Base-by-base conservation (phyloP, 2,113 vertebrate genomes). In the Mionectes macconnelli region DNA sequence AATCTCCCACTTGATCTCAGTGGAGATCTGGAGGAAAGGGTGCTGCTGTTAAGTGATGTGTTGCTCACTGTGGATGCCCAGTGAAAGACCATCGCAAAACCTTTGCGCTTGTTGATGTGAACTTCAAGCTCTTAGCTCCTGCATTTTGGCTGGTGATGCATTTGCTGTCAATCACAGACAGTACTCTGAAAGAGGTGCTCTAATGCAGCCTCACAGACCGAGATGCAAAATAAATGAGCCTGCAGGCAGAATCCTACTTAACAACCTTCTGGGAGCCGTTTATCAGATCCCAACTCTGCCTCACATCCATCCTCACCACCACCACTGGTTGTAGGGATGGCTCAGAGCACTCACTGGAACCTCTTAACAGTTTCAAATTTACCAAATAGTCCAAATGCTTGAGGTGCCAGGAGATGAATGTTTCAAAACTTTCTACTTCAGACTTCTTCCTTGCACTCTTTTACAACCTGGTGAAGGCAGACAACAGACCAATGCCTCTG, bases 191-290 rank as follows among this genome's bases (percentile, higher is more conserved):
- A 77, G n/a, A 81, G 24, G 24, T 42, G 31, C 56, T 59, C 19
- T 86, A 90, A 84, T 67, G 72, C 42, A 78, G 25, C 91, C 93
- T 75, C 69, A 57, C 37, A 76, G 73, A 87, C 22, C 5, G 47
- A 87, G 72, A 94, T 93, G 89, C 69, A 84, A 82, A 94, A 94
- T 72, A 84, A 91, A 94, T 84, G 74, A 95, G 37, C 24, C 66
- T 89, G 30, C 66, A 79, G 84, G 49, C 44, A 79, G 69, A 53
- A 60, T 52, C 45, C 40, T 82, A 30, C 77, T 91, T 68, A 87
- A 22, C 47, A 89, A 52, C 69, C 74, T 76, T 22, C 37, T 66
- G 91, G 81, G 73, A 87, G 40, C 31, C 73, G n/a, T 62, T 95
- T 76, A 42, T 73, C 74, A 79, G 85, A 89, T 31, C 24, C 45